A percentile compares a stretch with the other conserved stretches of the same genome.
These are phyloP conservation scores for Hucho hucho DNA, from an alignment of 2,113 vertebrate species.

Conservation along the genomic window DNA sequence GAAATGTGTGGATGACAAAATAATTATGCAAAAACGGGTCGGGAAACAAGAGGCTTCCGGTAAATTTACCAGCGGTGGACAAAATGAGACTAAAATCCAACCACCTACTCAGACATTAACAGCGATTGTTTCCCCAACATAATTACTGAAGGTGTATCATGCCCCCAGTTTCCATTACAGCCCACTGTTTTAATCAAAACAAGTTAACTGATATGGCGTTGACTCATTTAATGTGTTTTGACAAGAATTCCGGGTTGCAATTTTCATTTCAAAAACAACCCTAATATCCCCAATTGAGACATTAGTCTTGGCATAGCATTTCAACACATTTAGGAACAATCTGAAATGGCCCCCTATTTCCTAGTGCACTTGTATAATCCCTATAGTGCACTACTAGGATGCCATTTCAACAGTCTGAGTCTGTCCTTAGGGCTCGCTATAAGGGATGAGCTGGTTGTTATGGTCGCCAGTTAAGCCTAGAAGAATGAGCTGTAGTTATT, in stretches of 20 bases:
- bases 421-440: background rate
- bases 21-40: too few species aligned
- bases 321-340: background rate
- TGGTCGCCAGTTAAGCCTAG: constrained; percentile 26
- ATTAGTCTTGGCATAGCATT: constrained; percentile 8
- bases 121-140: background rate
- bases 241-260: background rate
- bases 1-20: too few species aligned
- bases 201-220: too few species aligned
- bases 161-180: too few species aligned
- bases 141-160: background rate
- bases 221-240: too few species aligned
- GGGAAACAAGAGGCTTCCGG: too few species aligned
- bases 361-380: too few species aligned
- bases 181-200: too few species aligned
- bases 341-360: too few species aligned
- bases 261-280: background rate
- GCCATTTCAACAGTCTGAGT: too few species aligned
- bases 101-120: background rate
- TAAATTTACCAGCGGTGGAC: background rate
- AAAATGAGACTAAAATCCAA: background rate
- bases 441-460: constrained; percentile 32
- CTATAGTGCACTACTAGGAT: too few species aligned
- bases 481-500: constrained; percentile 43
- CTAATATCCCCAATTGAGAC: constrained; percentile 9